Evolutionary conservation across 2,113 vertebrate species (phyloP), one percentile per base, ranked within the genome.

Genomic region (Nematolebias whitei): DNA sequence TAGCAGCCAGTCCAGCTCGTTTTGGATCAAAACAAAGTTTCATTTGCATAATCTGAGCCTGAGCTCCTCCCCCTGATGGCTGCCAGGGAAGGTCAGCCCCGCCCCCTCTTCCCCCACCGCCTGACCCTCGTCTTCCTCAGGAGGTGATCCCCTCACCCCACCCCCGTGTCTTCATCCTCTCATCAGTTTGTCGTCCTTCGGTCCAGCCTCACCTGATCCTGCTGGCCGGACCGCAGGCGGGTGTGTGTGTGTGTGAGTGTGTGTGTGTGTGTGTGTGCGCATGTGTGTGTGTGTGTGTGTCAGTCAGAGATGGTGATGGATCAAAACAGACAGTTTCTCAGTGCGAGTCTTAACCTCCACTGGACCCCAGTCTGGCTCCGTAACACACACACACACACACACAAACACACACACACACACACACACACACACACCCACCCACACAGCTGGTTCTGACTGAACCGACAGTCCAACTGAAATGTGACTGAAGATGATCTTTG

Each of bases 11-110:
- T 93, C 96, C 86, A 87, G 93, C 94, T 92, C 90, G 92, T 90
- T 94, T 93, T 96, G 92, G 92, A 94, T 95, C 91, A 94, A 94
- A 72, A 91, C 93, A 82, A 87, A 76, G 80, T 62, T 72, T 87
- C 58, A 96, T 99, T 96, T 96, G 90, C 95, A 98, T 98, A 98
- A 97, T 96, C 72, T 92, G 87, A 90, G 71, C 74, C 92, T 92
- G 95, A 94, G 82, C 91, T 94, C 93, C 90, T 90, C 93, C 92
- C 54, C 73, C 54, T 75, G 50, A 56, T 51, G 4, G 32, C 51
- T 70, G 48, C 64, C 58, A 52, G 66, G 66, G 51, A 59, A 61
- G 80, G 75, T 74, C 58, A 71, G 38, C 68, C 19, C 24, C 49
- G 19, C 35, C 32, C 22, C 35, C n/a, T n/a, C 52, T 10, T 3